phyloP scores from a whole-genome alignment of 1,140 invertebrate genomes.

The Neodiprion fabricii region DNA sequence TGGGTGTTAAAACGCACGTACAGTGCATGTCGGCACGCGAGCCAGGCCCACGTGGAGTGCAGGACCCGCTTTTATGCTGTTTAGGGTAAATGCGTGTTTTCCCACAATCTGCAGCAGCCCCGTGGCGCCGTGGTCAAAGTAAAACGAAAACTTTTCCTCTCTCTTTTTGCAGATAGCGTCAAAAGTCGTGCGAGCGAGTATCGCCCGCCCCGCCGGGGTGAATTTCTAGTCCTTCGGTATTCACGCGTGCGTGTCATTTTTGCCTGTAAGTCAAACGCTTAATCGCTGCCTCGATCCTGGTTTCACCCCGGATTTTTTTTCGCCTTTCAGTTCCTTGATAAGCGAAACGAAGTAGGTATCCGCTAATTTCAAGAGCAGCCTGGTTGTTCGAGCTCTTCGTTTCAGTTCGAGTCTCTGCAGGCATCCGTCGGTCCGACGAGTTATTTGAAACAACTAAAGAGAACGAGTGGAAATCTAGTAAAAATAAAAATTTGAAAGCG shows the following conservation, averaged over 20 bases:
- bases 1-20: not conserved
- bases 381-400: too few species aligned
- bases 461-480: too few species aligned
- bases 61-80: not conserved
- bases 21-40: too few species aligned
- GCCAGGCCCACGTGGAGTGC: not conserved
- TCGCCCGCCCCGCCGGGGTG: not conserved
- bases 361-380: too few species aligned
- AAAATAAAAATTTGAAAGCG: too few species aligned
- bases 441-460: too few species aligned
- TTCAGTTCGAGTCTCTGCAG: too few species aligned
- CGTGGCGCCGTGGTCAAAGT: not conserved
- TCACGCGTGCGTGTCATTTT: not conserved
- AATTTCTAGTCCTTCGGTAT: not conserved
- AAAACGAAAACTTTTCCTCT: not conserved
- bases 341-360: too few species aligned
- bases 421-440: too few species aligned
- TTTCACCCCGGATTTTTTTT: too few species aligned
- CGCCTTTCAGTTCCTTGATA: too few species aligned
- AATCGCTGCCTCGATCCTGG: not conserved
- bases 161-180: not conserved
- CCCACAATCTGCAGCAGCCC: not conserved
- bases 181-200: not conserved
- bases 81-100: constrained; percentile 4
- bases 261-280: not conserved